These are phyloP conservation scores for Corythoichthys intestinalis DNA, from an alignment of 2,113 vertebrate genomes.

Conservation along the genomic window DNA sequence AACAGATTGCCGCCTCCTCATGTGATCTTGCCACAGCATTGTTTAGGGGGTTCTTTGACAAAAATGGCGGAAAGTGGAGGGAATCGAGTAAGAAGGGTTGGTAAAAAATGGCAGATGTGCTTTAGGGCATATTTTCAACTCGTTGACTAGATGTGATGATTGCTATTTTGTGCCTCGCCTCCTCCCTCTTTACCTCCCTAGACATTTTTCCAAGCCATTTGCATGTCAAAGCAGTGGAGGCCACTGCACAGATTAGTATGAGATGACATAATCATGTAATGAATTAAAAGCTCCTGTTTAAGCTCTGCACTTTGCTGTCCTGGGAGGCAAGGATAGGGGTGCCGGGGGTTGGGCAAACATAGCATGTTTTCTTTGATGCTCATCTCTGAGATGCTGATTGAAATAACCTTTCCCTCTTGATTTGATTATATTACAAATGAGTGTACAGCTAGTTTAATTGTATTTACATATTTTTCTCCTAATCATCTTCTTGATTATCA, in stretches of 20 bases:
- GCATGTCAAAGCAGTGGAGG: slow-evolving; percentile 89
- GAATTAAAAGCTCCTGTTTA: slow-evolving; percentile 89
- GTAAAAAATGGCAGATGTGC: slow-evolving; percentile 51
- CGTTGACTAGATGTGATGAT: slow-evolving; percentile 86
- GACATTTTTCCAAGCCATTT: slow-evolving; percentile 79
- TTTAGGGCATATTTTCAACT: slow-evolving; percentile 77
- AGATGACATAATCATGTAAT: slow-evolving; percentile 93
- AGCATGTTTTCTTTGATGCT: slow-evolving; percentile 25
- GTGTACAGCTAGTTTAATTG: slow-evolving; percentile 30
- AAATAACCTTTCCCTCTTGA: slow-evolving; percentile 48
- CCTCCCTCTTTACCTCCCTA: slow-evolving; percentile 75
- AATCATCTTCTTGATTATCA: slow-evolving; percentile 2
- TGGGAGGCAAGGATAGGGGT: slow-evolving; percentile 31
- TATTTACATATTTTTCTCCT: slow-evolving; percentile 33
- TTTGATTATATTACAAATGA: slow-evolving; percentile 35
- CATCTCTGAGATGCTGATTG: slow-evolving; percentile 29
- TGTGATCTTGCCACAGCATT: slow-evolving; percentile 78
- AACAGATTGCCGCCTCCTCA: slow-evolving; percentile 83
- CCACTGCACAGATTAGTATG: slow-evolving; percentile 86
- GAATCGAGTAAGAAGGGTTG: slow-evolving; percentile 34
- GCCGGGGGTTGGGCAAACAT: slow-evolving; percentile 14
- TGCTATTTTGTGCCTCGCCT: slow-evolving; percentile 71
- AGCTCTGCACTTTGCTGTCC: slow-evolving; percentile 47
- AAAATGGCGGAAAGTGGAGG: slow-evolving; percentile 46
- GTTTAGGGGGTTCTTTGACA: slow-evolving; percentile 68